phyloP scores from a whole-genome alignment of 2,113 vertebrate species.

The Macquaria australasica region DNA sequence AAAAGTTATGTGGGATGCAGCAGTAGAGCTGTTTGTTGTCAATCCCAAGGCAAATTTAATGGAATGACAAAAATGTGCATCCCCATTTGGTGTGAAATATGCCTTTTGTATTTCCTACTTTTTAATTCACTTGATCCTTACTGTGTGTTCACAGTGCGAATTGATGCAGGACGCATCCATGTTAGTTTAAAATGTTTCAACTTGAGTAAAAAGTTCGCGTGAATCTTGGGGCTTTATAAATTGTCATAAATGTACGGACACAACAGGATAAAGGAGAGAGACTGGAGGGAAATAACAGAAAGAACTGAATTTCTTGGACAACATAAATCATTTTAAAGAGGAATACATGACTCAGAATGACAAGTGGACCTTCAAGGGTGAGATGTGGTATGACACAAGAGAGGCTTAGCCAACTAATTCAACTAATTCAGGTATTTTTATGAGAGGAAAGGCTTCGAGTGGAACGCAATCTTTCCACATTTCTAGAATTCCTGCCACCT shows the following conservation, averaged over 20 bases:
- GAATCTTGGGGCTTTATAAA: no score
- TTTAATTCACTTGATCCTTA: background rate
- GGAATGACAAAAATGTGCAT: background rate
- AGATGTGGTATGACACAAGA: conserved; percentile 62
- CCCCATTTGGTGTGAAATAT: background rate
- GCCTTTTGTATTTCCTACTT: background rate
- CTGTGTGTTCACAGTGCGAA: background rate
- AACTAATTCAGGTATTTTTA: conserved; percentile 75
- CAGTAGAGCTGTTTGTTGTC: background rate
- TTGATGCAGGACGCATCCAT: no score
- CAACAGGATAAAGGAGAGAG: no score
- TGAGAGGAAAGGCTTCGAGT: conserved; percentile 57
- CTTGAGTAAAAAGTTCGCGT: no score
- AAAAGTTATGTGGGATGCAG: background rate
- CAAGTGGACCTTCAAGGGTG: conserved; percentile 50
- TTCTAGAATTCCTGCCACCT: conserved; percentile 79
- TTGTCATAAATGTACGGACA: no score
- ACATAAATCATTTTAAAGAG: conserved; percentile 5
- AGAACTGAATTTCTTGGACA: background rate
- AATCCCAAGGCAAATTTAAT: background rate
- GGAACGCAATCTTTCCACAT: conserved; percentile 71
- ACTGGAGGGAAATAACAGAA: no score
- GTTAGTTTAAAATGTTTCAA: no score
- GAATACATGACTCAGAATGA: conserved; percentile 42
- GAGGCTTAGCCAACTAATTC: conserved; percentile 63